Base-by-base conservation (phyloP, 2,113 vertebrate species). In the Passer montanus region DNA sequence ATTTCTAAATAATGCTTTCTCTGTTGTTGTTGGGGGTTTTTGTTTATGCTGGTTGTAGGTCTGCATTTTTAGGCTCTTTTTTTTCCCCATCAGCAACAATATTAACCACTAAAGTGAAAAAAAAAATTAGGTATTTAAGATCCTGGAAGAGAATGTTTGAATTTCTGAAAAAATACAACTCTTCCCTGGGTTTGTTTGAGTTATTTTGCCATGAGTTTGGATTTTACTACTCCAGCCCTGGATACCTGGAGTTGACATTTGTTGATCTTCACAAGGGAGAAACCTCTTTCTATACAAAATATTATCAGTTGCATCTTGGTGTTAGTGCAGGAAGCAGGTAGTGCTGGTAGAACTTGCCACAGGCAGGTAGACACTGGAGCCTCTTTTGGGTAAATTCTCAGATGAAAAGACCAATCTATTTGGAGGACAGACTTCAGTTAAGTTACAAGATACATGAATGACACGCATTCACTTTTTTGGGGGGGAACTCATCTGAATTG, bases 1-100 rank as follows among this genome's bases (percentile, higher is more conserved):
- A 69, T 93, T 90, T 88, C 59, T 88, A 94, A 89, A 93, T 87
- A 93, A 85, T 93, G 75, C 59, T 88, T 94, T 94, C 93, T 90
- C 67, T 96, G 90, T 96, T 92, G 33, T 63, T 74, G 35, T 7
- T 86, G 37, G 7, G 6, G 1, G 4, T 64, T 73, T 70, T 73
- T 52, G 47, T 80, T 84, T 86, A 60, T 85, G 75, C 64, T 94
- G 31, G 33, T 95, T 92, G 41, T 3, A 4, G 64, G 77, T 63
- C 35, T 74, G 41, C 67, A 31, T 87, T 76, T 95, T 87, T 70
- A 79, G 33, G 33, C 68, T 64, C 9, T 58, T 17, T 59, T 60
- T 12, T 11, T 31, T 9, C 1, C 3, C 11, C 15, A 49, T 44
- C 41, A 74, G 9, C n/a, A 70, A 60, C 64, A 63, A 33, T 60